These are phyloP conservation scores for Pterobdella sp. DNA, from an alignment of 2,888 invertebrate genomes.

Conservation along the genomic window DNA sequence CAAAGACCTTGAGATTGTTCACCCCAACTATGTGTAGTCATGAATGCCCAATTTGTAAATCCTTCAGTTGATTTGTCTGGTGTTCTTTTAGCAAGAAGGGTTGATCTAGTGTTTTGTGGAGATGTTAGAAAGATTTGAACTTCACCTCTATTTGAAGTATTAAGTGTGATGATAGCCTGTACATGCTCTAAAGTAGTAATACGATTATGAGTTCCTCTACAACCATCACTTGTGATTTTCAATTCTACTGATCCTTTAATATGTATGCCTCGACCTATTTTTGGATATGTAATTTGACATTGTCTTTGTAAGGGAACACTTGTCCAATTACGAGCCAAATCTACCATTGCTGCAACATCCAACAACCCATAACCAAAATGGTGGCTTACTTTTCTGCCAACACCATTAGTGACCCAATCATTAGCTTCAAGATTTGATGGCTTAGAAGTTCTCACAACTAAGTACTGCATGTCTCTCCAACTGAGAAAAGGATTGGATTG, in stretches of 20 bases:
- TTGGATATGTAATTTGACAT: constrained; percentile 56
- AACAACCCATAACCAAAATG: constrained; percentile 94
- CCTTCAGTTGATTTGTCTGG: constrained; percentile 80
- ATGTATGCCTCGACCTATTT: neutral
- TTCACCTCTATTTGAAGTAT: constrained; percentile 64
- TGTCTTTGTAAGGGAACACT: constrained; percentile 81
- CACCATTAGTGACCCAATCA: constrained; percentile 78
- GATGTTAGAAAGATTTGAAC: constrained; percentile 60
- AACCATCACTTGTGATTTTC: constrained; percentile 44
- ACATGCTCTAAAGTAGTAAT: constrained; percentile 94
- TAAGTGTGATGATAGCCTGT: constrained; percentile 84
- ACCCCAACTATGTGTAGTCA: constrained; percentile 97
- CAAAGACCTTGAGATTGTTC: constrained; percentile 86
- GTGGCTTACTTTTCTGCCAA: constrained; percentile 76
- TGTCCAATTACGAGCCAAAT: constrained; percentile 74
- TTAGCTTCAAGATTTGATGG: constrained; percentile 71
- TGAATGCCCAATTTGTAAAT: constrained; percentile 96
- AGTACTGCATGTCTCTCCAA: constrained; percentile 98
- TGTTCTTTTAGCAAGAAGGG: constrained; percentile 57
- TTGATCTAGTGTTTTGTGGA: constrained; percentile 40
- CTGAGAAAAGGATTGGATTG: constrained; percentile 68
- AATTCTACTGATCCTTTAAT: constrained; percentile 27
- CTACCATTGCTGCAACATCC: constrained; percentile 91
- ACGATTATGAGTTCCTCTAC: constrained; percentile 49
- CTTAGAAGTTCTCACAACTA: constrained; percentile 87